These are phyloP conservation scores for Ctena decussata DNA, from an alignment of 2,888 invertebrate species.

Conservation along the genomic window DNA sequence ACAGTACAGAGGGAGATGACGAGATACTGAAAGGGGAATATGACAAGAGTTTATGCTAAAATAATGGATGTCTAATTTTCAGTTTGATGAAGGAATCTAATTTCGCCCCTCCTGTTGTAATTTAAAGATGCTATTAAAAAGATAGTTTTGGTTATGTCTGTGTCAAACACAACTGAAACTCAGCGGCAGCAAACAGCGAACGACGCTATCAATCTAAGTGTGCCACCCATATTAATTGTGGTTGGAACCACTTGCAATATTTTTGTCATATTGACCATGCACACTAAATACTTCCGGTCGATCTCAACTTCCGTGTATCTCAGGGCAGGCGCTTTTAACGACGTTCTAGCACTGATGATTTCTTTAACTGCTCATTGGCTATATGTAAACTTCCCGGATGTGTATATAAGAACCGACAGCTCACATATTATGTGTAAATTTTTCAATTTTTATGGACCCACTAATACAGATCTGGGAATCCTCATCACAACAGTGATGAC, in stretches of 20 bases:
- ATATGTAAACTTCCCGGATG: conserved; percentile 73
- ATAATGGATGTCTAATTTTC: too few relatives aligned
- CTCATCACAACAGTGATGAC: conserved; percentile 77
- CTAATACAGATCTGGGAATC: conserved; percentile 76
- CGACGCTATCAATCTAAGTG: conserved; percentile 65
- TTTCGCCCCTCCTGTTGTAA: too few relatives aligned
- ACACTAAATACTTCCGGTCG: conserved; percentile 73
- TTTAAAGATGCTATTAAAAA: too few relatives aligned
- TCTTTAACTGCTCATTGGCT: conserved; percentile 77
- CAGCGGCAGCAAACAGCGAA: neutral
- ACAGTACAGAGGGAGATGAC: neutral
- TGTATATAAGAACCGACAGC: conserved; percentile 57
- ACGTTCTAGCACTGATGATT: conserved; percentile 68
- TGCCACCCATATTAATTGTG: conserved; percentile 74
- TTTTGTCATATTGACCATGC: conserved; percentile 74
- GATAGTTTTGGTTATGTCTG: neutral
- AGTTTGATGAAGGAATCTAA: too few relatives aligned
- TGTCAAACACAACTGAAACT: neutral
- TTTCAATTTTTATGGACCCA: conserved; percentile 78
- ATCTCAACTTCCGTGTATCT: conserved; percentile 78
- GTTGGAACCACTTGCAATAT: conserved; percentile 74
- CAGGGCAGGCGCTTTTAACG: conserved; percentile 73
- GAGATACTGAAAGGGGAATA: neutral
- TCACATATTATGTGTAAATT: conserved; percentile 77
- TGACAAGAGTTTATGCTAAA: too few relatives aligned